Conservation (phyloP, 2,888 invertebrate species). For the Drosophila lacicola region DNA sequence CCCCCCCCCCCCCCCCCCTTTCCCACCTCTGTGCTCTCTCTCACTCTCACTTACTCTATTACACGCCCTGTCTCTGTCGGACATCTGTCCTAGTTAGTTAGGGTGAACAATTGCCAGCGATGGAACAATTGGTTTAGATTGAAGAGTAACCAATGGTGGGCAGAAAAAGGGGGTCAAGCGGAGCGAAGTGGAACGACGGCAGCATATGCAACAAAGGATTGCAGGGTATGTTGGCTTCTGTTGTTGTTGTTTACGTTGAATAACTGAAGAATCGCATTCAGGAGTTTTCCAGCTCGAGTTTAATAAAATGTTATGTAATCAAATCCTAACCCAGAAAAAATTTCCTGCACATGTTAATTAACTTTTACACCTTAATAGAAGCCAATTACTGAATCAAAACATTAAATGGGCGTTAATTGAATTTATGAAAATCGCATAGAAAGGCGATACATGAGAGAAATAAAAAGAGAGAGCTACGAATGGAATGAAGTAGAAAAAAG, state of each 20-base stretch:
- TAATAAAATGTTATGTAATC: slow-evolving; percentile 21
- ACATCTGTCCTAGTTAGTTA: slow-evolving; percentile 43
- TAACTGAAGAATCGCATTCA: slow-evolving; percentile 7
- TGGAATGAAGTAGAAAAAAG: too few relatives aligned
- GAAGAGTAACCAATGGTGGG: slow-evolving; percentile 49
- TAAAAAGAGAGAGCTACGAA: too few relatives aligned
- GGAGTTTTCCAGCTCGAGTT: slow-evolving; percentile 5
- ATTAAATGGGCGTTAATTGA: too few relatives aligned
- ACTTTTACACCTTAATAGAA: too few relatives aligned
- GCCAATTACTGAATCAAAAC: too few relatives aligned
- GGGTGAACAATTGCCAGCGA: slow-evolving; percentile 53
- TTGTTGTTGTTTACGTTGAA: slow-evolving; percentile 23
- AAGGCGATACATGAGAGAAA: too few relatives aligned
- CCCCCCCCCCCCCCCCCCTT: not conserved
- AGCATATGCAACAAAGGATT: slow-evolving; percentile 45
- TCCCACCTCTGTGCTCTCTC: not conserved
- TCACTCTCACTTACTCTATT: slow-evolving; percentile 1
- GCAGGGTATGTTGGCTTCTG: slow-evolving; percentile 12
- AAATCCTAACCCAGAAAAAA: too few relatives aligned
- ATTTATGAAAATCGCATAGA: too few relatives aligned
- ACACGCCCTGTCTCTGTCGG: slow-evolving; percentile 21
- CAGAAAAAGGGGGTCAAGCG: not conserved
- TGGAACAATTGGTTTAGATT: slow-evolving; percentile 65
- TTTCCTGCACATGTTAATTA: too few relatives aligned
- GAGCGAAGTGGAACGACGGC: slow-evolving; percentile 13